phyloP scores from a whole-genome alignment of 2,113 vertebrate genomes.

The Vulpes ferrilata region DNA sequence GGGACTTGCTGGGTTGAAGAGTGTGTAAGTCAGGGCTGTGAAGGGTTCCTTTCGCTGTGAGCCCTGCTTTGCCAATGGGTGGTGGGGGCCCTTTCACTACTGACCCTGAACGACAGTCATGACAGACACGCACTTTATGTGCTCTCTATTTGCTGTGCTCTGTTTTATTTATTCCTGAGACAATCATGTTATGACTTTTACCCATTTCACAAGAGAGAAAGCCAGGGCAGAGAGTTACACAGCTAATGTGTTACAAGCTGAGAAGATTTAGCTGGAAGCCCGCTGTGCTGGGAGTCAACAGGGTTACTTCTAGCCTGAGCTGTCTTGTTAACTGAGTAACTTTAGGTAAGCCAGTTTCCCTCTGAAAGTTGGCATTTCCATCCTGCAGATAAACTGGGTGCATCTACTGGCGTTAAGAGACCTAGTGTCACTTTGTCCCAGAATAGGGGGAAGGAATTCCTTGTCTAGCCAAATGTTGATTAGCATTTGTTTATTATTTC shows the following conservation, averaged over 20 bases:
- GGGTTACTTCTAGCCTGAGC: neutral
- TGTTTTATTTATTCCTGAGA: neutral
- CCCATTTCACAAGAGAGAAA: neutral
- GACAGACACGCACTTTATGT: neutral
- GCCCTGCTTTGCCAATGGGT: neutral
- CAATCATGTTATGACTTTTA: neutral
- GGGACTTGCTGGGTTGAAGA: neutral
- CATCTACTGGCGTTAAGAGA: neutral
- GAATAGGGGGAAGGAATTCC: neutral
- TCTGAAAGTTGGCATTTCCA: neutral
- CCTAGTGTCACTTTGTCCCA: neutral
- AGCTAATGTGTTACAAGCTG: neutral
- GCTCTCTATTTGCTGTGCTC: neutral
- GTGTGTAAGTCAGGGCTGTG: neutral
- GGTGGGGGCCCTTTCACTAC: neutral
- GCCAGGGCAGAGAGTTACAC: neutral
- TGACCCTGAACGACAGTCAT: neutral
- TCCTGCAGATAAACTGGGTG: no score
- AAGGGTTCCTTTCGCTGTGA: neutral
- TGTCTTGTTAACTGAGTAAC: neutral
- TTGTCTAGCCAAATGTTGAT: neutral
- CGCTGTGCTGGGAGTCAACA: neutral
- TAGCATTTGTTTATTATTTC: neutral
- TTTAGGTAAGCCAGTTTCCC: neutral
- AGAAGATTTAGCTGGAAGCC: neutral